A percentile compares a stretch with the other conserved stretches of the same genome.
phyloP scores from a whole-genome alignment of 2,797 vertebrate species.

The Apogon hyalosoma region DNA sequence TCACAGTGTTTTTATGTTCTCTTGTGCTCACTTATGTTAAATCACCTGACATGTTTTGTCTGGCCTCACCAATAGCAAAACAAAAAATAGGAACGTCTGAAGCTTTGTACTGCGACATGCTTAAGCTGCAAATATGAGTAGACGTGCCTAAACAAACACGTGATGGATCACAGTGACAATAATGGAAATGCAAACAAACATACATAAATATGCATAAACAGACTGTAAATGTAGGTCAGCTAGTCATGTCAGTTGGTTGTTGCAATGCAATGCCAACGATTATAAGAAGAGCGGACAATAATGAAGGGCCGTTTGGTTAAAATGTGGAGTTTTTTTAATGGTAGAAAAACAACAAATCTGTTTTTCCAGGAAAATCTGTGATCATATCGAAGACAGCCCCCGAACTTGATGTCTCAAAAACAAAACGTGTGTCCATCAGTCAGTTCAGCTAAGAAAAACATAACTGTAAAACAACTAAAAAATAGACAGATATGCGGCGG shows the following conservation, averaged over 20 bases:
- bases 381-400: neutral
- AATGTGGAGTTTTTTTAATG: no score
- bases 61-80: constrained; percentile 6
- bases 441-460: neutral
- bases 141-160: constrained; percentile 7
- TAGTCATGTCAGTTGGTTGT: constrained; percentile 25
- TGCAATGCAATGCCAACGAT: constrained; percentile 6
- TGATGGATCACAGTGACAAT: neutral
- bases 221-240: constrained; percentile 36
- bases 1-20: constrained; percentile 21
- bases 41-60: constrained; percentile 25
- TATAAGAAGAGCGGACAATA: no score
- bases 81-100: constrained; percentile 25
- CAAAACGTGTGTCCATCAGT: neutral
- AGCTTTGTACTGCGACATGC: constrained; percentile 9
- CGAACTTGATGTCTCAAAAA: neutral
- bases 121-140: constrained; percentile 31
- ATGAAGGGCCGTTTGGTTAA: no score
- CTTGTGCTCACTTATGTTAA: constrained; percentile 18
- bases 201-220: neutral
- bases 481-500: neutral
- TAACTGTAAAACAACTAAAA: constrained; percentile 3
- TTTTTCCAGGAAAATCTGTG: no score
- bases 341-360: no score
- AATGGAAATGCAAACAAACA: neutral